Base-by-base conservation (phyloP, 2,113 vertebrate species). In the Gymnarchus niloticus region DNA sequence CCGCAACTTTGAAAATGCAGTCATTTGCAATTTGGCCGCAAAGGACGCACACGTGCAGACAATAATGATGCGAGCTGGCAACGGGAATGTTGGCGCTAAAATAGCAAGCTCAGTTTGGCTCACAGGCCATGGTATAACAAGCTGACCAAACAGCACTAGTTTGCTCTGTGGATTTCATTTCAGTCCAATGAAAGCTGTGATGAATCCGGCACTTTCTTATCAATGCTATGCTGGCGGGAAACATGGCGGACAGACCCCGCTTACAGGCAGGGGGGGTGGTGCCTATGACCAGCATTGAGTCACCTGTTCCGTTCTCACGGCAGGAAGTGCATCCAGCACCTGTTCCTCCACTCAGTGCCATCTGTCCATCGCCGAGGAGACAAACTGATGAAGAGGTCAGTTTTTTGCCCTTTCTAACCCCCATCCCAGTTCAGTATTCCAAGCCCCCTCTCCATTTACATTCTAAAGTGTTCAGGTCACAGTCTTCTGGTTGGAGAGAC, bases 281-380 rank as follows among this genome's bases (percentile, higher is more conserved):
- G n/a, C 56, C 46, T 44, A 61, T 65, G 56, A 41, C 28, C 19
- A 19, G n/a, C 52, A 19, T 14, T 1, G 84, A 25, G 21, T 87
- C 52, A 80, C 14, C 69, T 87, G 73, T 84, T 78, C 56, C 37
- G 28, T 76, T 54, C 25, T 33, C 44, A 65, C 28, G 5, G 54
- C 69, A 81, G 86, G 86, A 49, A 46, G 46, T 41, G n/a, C 44
- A 44, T 84, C 14, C 37, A 28, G 46, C 59, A 87, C 46, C 86
- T 85, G 56, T 46, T 81, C 61, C 46, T 85, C 61, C 37, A 73
- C 83, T 52, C 49, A 52, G 19, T 49, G 19, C 77, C 57, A 82
- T 85, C 83, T 87, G 77, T 59, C 86, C 41, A 33, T 25, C 23
- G 61, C 37, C 48, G 41, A 23, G 19, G 65, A 49, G 52, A 52